Conservation (phyloP, 2,113 vertebrate genomes). For the Grantiella picta region DNA sequence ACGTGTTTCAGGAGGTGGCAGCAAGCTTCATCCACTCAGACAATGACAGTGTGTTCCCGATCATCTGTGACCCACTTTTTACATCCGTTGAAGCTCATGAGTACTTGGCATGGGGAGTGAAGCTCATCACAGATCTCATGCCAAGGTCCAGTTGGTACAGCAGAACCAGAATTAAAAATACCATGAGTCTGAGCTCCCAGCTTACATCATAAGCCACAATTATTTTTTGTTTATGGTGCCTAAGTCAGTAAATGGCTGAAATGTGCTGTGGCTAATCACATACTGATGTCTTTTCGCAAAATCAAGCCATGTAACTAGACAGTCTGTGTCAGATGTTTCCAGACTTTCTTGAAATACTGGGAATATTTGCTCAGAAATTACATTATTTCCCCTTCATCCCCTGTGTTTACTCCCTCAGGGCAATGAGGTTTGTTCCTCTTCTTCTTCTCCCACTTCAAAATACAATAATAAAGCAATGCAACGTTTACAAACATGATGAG, state of each 20-base stretch:
- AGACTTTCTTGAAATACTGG: background rate
- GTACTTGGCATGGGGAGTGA: background rate
- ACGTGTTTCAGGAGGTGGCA: background rate
- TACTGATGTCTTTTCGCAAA: background rate
- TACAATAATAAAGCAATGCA: background rate
- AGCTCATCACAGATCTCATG: background rate
- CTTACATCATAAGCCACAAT: background rate
- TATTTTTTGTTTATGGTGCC: background rate
- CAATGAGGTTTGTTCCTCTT: background rate
- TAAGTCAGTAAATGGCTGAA: background rate
- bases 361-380: background rate
- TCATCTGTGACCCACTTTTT: background rate
- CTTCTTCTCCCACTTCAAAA: background rate
- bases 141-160: background rate
- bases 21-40: background rate
- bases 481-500: background rate
- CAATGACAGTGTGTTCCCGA: background rate
- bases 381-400: background rate
- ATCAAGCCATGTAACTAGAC: background rate
- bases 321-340: background rate
- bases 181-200: background rate
- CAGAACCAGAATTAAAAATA: background rate
- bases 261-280: background rate
- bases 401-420: background rate
- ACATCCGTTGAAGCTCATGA: background rate